phyloP scores from a whole-genome alignment of 2,888 invertebrate species.

The Drosophila meridiana region DNA sequence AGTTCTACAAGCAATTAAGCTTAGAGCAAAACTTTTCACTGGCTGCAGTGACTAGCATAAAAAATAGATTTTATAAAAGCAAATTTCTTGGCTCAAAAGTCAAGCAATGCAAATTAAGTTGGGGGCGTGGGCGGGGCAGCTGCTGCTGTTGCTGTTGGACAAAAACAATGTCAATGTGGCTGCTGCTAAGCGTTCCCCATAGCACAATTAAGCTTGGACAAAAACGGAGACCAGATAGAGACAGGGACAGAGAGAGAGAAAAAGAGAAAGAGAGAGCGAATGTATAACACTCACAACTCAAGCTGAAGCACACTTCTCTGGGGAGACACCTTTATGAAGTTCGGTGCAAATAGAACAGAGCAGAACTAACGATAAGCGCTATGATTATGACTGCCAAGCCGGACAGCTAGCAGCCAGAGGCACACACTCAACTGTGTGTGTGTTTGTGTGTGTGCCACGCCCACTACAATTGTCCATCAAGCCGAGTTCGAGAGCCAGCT shows the following conservation, averaged over 20 bases:
- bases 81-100: slow-evolving; percentile 59
- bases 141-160: slow-evolving; percentile 10
- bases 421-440: slow-evolving; percentile 8
- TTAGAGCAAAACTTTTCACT: slow-evolving; percentile 27
- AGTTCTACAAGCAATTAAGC: slow-evolving; percentile 47
- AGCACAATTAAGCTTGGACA: slow-evolving; percentile 51
- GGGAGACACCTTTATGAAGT: slow-evolving; percentile 63
- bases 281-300: slow-evolving; percentile 37
- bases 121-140: background rate
- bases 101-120: slow-evolving; percentile 54
- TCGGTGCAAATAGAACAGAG: slow-evolving; percentile 36
- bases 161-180: slow-evolving; percentile 56
- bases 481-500: slow-evolving; percentile 8
- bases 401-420: background rate
- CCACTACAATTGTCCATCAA: slow-evolving; percentile 57
- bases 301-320: slow-evolving; percentile 48
- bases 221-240: slow-evolving; percentile 5
- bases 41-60: slow-evolving; percentile 35
- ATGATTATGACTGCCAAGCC: slow-evolving; percentile 51
- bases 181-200: slow-evolving; percentile 57
- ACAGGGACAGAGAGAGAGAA: slow-evolving; percentile 2
- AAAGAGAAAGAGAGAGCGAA: background rate
- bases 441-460: slow-evolving; percentile 29
- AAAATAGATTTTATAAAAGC: slow-evolving; percentile 41
- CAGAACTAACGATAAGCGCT: slow-evolving; percentile 62